A percentile compares a stretch with the other conserved stretches of the same genome.
Evolutionary conservation across 2,888 invertebrate species (phyloP).

Genomic region (Eristalinus sepulchralis): DNA sequence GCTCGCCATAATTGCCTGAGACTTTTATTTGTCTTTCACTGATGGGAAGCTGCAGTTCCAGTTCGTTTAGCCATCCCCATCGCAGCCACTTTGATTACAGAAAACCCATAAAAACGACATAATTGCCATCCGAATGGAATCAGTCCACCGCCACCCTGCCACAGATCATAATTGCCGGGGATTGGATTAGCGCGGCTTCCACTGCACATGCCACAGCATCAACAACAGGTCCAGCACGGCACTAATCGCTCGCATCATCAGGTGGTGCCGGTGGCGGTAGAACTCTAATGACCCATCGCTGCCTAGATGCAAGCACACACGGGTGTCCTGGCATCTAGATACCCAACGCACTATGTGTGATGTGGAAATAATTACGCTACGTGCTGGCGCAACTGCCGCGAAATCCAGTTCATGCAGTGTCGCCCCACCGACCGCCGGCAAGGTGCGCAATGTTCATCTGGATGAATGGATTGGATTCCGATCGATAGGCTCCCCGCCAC

Average conservation of each 20-base stretch:
- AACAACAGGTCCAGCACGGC: slow-evolving; percentile 46
- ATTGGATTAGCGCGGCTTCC: slow-evolving; percentile 45
- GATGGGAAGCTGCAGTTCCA: slow-evolving; percentile 44
- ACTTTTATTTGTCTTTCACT: slow-evolving; percentile 49
- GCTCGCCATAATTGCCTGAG: slow-evolving; percentile 58
- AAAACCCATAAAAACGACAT: slow-evolving; percentile 1
- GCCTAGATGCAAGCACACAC: not conserved
- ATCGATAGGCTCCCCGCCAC: slow-evolving; percentile 20
- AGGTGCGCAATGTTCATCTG: slow-evolving; percentile 57
- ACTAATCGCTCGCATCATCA: slow-evolving; percentile 60
- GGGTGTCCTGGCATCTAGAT: slow-evolving; percentile 16
- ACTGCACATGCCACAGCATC: not conserved
- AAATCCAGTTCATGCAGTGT: slow-evolving; percentile 47
- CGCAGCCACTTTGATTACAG: slow-evolving; percentile 16
- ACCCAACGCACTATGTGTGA: slow-evolving; percentile 58
- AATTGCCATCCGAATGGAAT: slow-evolving; percentile 51
- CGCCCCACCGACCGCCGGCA: slow-evolving; percentile 68
- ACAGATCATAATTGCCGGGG: slow-evolving; percentile 47
- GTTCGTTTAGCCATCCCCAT: not conserved
- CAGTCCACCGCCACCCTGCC: slow-evolving; percentile 29
- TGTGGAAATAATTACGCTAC: slow-evolving; percentile 51
- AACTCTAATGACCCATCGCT: slow-evolving; percentile 49
- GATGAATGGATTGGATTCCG: slow-evolving; percentile 42
- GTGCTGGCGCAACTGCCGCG: slow-evolving; percentile 1
- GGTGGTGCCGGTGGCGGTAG: slow-evolving; percentile 25